Base-by-base conservation (phyloP, 35 echinoderm and acorn worm genomes). In the Heliocidaris erythrogramma region DNA sequence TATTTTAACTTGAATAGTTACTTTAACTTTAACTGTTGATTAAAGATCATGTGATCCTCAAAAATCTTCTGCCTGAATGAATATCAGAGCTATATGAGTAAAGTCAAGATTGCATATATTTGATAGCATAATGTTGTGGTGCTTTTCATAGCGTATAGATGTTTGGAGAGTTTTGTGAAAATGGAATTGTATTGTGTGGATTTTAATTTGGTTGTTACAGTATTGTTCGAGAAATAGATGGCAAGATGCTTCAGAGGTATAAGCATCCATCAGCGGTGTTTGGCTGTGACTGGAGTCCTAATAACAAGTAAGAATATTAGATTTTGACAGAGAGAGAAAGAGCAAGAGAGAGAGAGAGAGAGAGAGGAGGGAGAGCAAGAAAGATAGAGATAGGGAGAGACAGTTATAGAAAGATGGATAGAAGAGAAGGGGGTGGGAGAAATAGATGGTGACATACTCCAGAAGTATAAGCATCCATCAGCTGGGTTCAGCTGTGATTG, bases 281-380 rank as follows among this genome's bases (percentile, higher is more conserved):
- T 96, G 98, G 98, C 29, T 99, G 98, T 90, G 98, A 99, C 86
- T 99, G 98, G 97, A 97, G 97, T 94, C 97, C 98, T 30, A 99
- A 97, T 60, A 99, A 99, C 94, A 99, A 99, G 98, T 99, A 96
- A 96, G 97, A 96, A 31, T 69, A 78, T 69, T 0, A 69, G 17
- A 69, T 69, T 24, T 27, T 4, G 24, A 69, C 17, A 21, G 16
- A 69, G 16, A 69, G 60, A 69, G 6, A 69, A 3, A 27, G 60
- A 27, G 14, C 24, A 21, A 18, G 24, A 69, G 16, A 27, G 60
- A 27, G 2, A 69, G 24, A 17, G 60, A 65, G 0, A 24, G 60
- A 0, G 4, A 13, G 60, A n/a, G n/a, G n/a, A n/a, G n/a, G n/a
- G 0, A 24, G 0, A 24, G 17, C 60, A 65, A 65, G 60, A 16